Evolutionary conservation across 2,888 invertebrate species (phyloP).

Genomic region (Lasioglossum leucozonium): DNA sequence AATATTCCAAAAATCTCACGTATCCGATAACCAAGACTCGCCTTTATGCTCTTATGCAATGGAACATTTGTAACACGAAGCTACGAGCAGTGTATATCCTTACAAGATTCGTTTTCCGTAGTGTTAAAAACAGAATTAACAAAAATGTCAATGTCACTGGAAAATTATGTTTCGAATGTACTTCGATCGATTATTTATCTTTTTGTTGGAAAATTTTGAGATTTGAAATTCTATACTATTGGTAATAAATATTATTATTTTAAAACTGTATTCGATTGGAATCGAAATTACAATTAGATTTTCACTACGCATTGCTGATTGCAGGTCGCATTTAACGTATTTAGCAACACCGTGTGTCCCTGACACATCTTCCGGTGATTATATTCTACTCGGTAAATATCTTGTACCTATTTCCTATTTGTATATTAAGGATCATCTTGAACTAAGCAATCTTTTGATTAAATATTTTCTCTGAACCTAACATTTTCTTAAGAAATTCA

Average conservation of each 20-base stretch:
- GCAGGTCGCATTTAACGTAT: slow-evolving; percentile 63
- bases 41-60: not conserved
- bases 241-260: not conserved
- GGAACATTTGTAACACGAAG: not conserved
- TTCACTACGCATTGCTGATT: slow-evolving; percentile 21
- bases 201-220: not conserved
- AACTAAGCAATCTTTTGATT: not conserved
- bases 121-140: not conserved
- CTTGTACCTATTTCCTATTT: not conserved
- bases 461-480: not conserved
- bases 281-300: slow-evolving; percentile 8
- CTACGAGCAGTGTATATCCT: not conserved
- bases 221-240: not conserved
- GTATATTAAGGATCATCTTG: not conserved
- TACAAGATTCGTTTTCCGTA: not conserved
- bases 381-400: slow-evolving; percentile 32
- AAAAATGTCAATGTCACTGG: not conserved
- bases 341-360: slow-evolving; percentile 72
- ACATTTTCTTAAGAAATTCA: not conserved
- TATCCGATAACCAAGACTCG: not conserved
- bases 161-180: not conserved
- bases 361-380: slow-evolving; percentile 70
- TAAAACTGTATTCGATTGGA: not conserved
- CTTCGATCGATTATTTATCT: not conserved
- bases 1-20: not conserved